These are phyloP conservation scores for Nannoperca australis DNA, from an alignment of 2,797 vertebrate species.

Conservation along the genomic window DNA sequence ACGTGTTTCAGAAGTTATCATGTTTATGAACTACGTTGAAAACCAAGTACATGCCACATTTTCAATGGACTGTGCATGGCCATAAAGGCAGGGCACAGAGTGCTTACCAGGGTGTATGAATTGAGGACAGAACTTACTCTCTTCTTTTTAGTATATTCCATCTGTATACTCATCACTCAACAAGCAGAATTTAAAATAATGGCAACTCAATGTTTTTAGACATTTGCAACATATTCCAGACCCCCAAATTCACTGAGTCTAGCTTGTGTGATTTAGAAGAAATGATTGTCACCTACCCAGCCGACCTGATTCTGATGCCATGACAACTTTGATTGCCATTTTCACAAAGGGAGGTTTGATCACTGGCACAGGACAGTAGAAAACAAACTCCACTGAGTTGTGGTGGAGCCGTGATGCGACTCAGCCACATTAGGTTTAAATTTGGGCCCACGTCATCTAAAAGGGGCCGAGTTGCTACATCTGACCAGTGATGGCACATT, in stretches of 20 bases:
- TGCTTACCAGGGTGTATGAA: slow-evolving; percentile 5
- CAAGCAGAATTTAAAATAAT: neutral
- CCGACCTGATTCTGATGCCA: neutral
- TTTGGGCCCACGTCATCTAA: neutral
- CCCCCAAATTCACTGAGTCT: neutral
- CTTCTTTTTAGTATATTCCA: slow-evolving; percentile 4
- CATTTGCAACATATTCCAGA: slow-evolving; percentile 13
- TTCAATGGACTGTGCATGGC: slow-evolving; percentile 12
- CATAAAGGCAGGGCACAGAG: slow-evolving; percentile 21
- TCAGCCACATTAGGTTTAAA: neutral
- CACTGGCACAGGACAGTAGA: neutral
- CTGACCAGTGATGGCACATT: neutral
- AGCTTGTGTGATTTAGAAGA: slow-evolving; percentile 11
- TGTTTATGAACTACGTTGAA: neutral
- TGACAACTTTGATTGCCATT: slow-evolving; percentile 1
- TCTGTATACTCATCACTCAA: neutral
- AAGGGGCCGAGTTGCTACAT: neutral
- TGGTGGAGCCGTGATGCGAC: neutral
- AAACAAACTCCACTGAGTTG: neutral
- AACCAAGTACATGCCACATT: neutral
- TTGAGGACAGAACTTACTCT: neutral
- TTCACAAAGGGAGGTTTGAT: slow-evolving; percentile 1
- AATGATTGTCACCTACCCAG: neutral
- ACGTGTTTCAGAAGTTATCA: neutral
- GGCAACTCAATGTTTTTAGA: neutral